Percentiles rank a stretch among this genome's conserved stretches.
Conservation (phyloP, 2,797 vertebrate genomes). For the Argyrosomus regius region DNA sequence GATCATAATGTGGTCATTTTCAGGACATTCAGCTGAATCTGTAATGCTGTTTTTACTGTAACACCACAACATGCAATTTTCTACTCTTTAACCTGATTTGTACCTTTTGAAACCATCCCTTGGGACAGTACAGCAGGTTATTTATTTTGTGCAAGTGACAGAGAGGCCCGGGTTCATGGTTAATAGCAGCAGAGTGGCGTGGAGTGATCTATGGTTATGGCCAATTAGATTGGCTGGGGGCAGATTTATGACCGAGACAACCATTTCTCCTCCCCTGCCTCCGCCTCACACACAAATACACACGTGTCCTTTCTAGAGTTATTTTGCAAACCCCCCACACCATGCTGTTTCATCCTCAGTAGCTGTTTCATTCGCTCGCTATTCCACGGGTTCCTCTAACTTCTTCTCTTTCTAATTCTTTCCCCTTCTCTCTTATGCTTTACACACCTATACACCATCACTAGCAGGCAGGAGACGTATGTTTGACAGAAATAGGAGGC, state of each 20-base stretch:
- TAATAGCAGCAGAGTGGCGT: constrained; percentile 69
- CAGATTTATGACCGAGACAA: constrained; percentile 69
- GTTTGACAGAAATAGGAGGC: constrained; percentile 15
- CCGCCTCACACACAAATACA: constrained; percentile 5
- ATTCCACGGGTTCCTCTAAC: not conserved
- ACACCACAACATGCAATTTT: constrained; percentile 44
- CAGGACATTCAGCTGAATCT: constrained; percentile 15
- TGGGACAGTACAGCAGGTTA: constrained; percentile 48
- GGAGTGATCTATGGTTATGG: constrained; percentile 75
- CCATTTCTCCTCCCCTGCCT: constrained; percentile 46
- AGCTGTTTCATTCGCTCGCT: constrained; percentile 1
- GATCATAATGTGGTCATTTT: not conserved
- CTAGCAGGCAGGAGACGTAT: not conserved
- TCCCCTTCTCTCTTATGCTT: not conserved
- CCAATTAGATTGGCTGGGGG: constrained; percentile 71
- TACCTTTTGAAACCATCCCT: constrained; percentile 29
- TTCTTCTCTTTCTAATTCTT: not conserved
- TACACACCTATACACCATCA: not conserved
- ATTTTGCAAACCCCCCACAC: constrained; percentile 4
- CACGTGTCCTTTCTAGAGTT: constrained; percentile 17
- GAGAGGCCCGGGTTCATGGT: constrained; percentile 59
- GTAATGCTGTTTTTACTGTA: constrained; percentile 16
- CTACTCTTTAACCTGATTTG: constrained; percentile 42
- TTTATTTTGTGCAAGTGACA: constrained; percentile 64
- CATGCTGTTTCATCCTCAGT: not conserved